phyloP scores from a whole-genome alignment of 2,797 vertebrate genomes.

The Sebastiscus tertius region DNA sequence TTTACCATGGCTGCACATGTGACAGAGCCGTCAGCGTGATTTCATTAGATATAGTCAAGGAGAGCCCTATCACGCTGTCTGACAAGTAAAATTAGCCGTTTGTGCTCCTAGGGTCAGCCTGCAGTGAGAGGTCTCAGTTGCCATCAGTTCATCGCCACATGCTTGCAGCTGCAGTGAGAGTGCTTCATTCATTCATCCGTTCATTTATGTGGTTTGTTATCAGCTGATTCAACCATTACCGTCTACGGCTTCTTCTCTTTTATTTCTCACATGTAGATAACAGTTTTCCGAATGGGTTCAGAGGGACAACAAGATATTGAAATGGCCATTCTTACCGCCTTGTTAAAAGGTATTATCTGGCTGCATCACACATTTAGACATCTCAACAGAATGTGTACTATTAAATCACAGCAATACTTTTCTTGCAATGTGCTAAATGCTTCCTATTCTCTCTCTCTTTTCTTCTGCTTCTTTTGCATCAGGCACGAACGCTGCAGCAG shows the following conservation, averaged over 20 bases:
- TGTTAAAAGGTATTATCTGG: constrained; percentile 91
- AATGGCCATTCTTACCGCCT: constrained; percentile 96
- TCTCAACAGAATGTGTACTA: background rate
- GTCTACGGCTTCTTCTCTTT: background rate
- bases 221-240: background rate
- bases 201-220: background rate
- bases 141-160: background rate
- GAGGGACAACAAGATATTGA: constrained; percentile 97
- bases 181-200: background rate
- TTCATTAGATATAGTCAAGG: constrained; percentile 68
- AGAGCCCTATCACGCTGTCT: constrained; percentile 38
- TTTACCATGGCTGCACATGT: constrained; percentile 70
- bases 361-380: background rate
- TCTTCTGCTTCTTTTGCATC: constrained; percentile 18
- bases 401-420: background rate
- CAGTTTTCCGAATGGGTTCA: constrained; percentile 97
- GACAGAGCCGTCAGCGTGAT: constrained; percentile 63
- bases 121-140: constrained; percentile 1
- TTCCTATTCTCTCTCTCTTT: background rate
- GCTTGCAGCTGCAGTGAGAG: background rate
- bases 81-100: constrained; percentile 41
- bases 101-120: constrained; percentile 30
- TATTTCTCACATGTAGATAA: constrained; percentile 84
- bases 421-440: background rate
- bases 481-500: constrained; percentile 96